Evolutionary conservation across 2,113 vertebrate genomes (phyloP), one percentile per base, ranked within the genome.

Genomic region (Dasyurus viverrinus): DNA sequence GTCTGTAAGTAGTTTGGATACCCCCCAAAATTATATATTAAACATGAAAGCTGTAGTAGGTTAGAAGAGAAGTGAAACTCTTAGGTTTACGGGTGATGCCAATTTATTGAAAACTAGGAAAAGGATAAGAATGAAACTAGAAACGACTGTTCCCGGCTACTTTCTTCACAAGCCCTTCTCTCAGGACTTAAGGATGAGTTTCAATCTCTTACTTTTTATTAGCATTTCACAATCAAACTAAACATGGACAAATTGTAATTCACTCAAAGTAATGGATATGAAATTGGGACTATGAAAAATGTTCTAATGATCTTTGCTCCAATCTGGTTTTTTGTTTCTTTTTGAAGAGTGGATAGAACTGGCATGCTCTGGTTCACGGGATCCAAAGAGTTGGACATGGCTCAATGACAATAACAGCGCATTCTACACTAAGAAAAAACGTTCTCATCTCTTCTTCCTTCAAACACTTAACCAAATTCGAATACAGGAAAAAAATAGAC

Each of bases 191-290:
- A 93, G 7, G 8, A n/a, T 92, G 46, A 53, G 52, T 89, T 96
- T 95, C 90, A 91, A 55, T 22, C 24, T 93, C 36, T 9, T 0
- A 68, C 46, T 91, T 96, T 92, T 89, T 89, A 95, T 10, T n/a
- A 93, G 93, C 68, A 84, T 55, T 97, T 96, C 92, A 52, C 27
- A 94, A 94, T 50, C 55, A 93, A 53, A 92, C 12, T 68, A 93
- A 94, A 91, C 57, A 47, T 1, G 36, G 9, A 16, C 54, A 84
- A 92, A 89, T 84, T 84, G 95, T 24, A 91, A 53, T 6, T 12
- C 90, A 53, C 52, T 47, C 93, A 57, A 89, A 93, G 54, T 53
- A n/a, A 46, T 30, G 50, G 93, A 36, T 84, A 8, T 84, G 36
- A 84, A 42, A 84, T 19, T 42, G 36, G 7, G 36, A 84, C 36